Base-by-base conservation (phyloP, 2,113 vertebrate species). In the Antigone vipio region DNA sequence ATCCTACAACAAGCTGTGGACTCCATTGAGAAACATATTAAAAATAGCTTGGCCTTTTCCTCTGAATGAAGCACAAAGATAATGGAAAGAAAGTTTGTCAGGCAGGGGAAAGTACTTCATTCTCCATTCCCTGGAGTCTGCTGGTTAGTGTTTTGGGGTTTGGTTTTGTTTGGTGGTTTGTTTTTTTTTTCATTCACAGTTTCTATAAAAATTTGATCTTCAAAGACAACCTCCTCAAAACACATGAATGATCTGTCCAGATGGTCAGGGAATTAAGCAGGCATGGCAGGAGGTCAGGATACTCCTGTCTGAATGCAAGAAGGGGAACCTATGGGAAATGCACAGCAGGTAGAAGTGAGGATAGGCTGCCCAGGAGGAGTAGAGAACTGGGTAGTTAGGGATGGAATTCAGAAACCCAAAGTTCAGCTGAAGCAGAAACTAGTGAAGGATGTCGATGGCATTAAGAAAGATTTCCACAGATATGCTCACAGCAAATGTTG, bases 221-320 rank as follows among this genome's bases (percentile, higher is more conserved):
- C 26, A 55, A 35, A 80, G 59, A n/a, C 30, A 42, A 30, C 3
- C n/a, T 42, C 7, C 35, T 66, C 16, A 42, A 64, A 56, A 63
- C 12, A 40, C 15, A 30, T 22, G 9, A 32, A 38, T 34, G 9
- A 38, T 19, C 27, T 38, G 34, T 38, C 27, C 12, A 63, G 19
- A 29, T 47, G 11, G 60, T 34, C 14, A 34, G 5, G 23, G 29
- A 38, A 71, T 62, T 34, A 27, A 78, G 18, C 22, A 78, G 40
- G 22, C 22, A 47, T 0, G 2, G 12, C 2, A 2, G 22, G 11
- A 71, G 18, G 22, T 14, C 34, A 40, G 29, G 17, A 2, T 45
- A 45, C 38, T 62, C 38, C 47, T 55, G 22, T 40, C 34, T 45
- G 34, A 55, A 40, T 45, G 38, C 15, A 55, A 22, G 32, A 77